Base-by-base conservation (phyloP, 2,888 invertebrate genomes). In the Polia nebulosa region DNA sequence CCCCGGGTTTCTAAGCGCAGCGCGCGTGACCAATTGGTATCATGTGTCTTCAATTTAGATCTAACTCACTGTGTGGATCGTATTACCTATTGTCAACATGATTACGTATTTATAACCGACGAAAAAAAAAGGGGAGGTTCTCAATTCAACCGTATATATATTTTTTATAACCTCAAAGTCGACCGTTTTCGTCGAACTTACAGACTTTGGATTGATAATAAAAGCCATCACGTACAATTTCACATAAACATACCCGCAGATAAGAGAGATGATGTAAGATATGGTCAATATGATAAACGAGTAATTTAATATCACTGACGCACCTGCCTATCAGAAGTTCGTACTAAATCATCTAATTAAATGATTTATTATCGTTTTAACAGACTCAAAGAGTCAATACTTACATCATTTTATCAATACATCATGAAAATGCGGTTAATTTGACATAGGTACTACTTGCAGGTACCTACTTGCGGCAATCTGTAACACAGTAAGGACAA, bases 11-110 rank as follows among this genome's bases (percentile, higher is more conserved):
- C 93, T 91, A 91, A 81, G 89, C 83, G 85, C 90, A 90, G 77
- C 87, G 86, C 89, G 93, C 94, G 93, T 93, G 94, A 93, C 92
- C 91, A 91, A 90, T 90, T 89, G 85, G 84, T 88, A 89, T 88
- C 85, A 88, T 87, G 87, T 88, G 88, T 86, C 89, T 89, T 89
- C 87, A 86, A 89, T 90, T 89, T 85, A 88, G 84, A 88, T 85
- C 81, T 85, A 83, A 82, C 80, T 80, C 82, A 78, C 72, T 82
- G 67, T 70, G 74, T 73, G 73, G 73, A 83, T 82, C 78, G 60
- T 79, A 76, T 84, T 82, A 82, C 84, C 77, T 69, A 82, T 87
- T 81, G 81, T 84, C 76, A 77, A 84, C 74, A 76, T 76, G 66
- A 77, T 83, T 79, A 79, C 62, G 67, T 77, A 69, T 61, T n/a